These are phyloP conservation scores for Drosophila kikkawai DNA, from an alignment of 1,140 invertebrate species.

Conservation along the genomic window DNA sequence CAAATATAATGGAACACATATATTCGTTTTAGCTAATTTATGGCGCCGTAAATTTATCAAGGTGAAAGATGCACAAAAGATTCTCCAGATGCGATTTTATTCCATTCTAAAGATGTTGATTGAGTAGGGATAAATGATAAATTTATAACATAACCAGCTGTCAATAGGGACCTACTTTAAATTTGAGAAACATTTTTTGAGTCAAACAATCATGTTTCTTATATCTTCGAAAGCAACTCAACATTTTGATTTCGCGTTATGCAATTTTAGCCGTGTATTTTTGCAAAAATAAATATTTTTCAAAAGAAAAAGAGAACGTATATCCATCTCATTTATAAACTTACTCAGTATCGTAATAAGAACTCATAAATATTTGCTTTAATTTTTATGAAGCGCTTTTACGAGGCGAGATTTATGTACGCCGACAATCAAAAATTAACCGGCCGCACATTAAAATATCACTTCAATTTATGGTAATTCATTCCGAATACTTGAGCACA, in stretches of 20 bases:
- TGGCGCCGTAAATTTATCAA: conserved; percentile 52
- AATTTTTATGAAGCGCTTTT: conserved; percentile 37
- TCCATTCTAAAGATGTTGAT: conserved; percentile 9
- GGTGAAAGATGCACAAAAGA: conserved; percentile 33
- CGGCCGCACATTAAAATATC: conserved; percentile 30
- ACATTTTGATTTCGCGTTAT: not conserved
- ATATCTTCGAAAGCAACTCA: not conserved
- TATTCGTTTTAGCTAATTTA: conserved; percentile 35
- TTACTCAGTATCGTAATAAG: conserved; percentile 81
- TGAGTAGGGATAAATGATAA: not conserved
- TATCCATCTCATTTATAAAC: conserved; percentile 48
- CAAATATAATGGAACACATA: conserved; percentile 27
- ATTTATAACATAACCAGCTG: conserved; percentile 1
- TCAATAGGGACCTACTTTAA: not conserved
- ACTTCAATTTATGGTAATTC: conserved; percentile 34
- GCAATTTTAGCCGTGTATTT: not conserved
- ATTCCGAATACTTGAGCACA: conserved; percentile 44
- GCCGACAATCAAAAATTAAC: conserved; percentile 45
- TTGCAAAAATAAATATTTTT: conserved; percentile 10
- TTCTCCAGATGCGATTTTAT: conserved; percentile 19
- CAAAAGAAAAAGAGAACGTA: not conserved
- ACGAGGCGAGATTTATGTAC: conserved; percentile 20
- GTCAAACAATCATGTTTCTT: not conserved
- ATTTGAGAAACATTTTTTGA: not conserved
- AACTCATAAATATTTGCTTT: conserved; percentile 74